Conservation (phyloP, 2,113 vertebrate genomes). For the Rhinolophus sinicus region DNA sequence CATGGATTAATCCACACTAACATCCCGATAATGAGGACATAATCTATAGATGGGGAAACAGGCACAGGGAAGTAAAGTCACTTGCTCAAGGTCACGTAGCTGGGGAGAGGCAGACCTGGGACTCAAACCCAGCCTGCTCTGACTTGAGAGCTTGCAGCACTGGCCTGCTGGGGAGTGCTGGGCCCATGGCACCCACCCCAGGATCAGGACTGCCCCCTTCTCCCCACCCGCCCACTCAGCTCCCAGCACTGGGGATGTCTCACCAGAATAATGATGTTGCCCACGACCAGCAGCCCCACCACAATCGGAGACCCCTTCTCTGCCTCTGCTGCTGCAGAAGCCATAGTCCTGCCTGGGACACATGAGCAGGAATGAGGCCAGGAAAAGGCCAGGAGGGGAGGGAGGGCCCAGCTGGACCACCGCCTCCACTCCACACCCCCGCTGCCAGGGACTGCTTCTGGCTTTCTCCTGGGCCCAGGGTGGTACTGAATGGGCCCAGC, state of each 20-base stretch:
- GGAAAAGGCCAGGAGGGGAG: not conserved
- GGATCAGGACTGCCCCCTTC: not conserved
- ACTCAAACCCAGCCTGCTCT: too few relatives aligned
- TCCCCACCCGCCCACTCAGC: rapidly evolving
- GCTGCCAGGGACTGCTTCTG: not conserved
- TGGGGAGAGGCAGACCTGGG: not conserved
- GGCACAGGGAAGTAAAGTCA: not conserved
- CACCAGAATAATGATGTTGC: slow-evolving; percentile 83
- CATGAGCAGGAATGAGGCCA: not conserved
- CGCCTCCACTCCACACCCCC: not conserved
- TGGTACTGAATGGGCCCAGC: not conserved
- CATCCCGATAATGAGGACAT: not conserved
- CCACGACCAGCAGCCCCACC: slow-evolving; percentile 78
- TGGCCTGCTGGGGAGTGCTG: not conserved
- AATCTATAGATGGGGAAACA: not conserved
- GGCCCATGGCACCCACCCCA: not conserved
- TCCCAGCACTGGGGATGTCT: not conserved
- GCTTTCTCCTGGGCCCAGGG: not conserved
- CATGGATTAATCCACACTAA: too few relatives aligned
- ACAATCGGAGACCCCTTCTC: slow-evolving; percentile 75
- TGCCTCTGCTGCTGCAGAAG: not conserved
- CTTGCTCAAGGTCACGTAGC: not conserved
- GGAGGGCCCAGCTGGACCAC: too few relatives aligned
- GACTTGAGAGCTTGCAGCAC: not conserved
- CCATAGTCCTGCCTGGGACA: slow-evolving; percentile 63